Conservation (phyloP, 2,797 vertebrate genomes). For the Anisognathus igniventris region DNA sequence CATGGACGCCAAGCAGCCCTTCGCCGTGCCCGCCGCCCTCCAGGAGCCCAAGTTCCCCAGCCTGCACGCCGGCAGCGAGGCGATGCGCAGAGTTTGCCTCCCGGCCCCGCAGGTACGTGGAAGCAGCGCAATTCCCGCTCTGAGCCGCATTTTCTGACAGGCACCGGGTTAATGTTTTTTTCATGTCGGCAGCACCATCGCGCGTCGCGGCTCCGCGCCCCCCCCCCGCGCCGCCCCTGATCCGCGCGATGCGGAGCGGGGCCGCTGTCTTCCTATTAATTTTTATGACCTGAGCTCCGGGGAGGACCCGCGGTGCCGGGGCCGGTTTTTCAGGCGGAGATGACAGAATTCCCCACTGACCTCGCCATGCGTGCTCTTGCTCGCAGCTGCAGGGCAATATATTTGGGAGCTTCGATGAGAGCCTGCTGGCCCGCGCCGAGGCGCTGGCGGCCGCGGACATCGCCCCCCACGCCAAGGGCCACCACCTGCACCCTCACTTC, state of each 20-base stretch:
- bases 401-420: constrained; percentile 97
- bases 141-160: constrained; percentile 77
- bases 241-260: constrained; percentile 85
- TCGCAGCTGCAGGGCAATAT: constrained; percentile 97
- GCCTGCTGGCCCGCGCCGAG: constrained; percentile 93
- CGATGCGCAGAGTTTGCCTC: constrained; percentile 92
- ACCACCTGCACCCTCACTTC: constrained; percentile 74
- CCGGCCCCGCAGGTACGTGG: constrained; percentile 92
- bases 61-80: constrained; percentile 86
- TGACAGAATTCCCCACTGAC: constrained; percentile 96
- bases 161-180: constrained; percentile 79
- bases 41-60: constrained; percentile 89
- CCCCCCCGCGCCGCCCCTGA: constrained; percentile 60
- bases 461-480: constrained; percentile 89
- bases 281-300: constrained; percentile 96
- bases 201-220: constrained; percentile 72
- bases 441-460: constrained; percentile 94
- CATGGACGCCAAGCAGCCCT: constrained; percentile 94
- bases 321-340: constrained; percentile 88
- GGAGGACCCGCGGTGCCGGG: constrained; percentile 83
- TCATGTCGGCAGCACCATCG: constrained; percentile 77
- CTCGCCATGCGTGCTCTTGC: constrained; percentile 83
- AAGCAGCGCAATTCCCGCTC: constrained; percentile 73
- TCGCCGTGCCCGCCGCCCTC: constrained; percentile 87
- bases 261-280: constrained; percentile 89